These are phyloP conservation scores for Oncorhynchus clarkii DNA, from an alignment of 2,113 vertebrate genomes.

Conservation along the genomic window DNA sequence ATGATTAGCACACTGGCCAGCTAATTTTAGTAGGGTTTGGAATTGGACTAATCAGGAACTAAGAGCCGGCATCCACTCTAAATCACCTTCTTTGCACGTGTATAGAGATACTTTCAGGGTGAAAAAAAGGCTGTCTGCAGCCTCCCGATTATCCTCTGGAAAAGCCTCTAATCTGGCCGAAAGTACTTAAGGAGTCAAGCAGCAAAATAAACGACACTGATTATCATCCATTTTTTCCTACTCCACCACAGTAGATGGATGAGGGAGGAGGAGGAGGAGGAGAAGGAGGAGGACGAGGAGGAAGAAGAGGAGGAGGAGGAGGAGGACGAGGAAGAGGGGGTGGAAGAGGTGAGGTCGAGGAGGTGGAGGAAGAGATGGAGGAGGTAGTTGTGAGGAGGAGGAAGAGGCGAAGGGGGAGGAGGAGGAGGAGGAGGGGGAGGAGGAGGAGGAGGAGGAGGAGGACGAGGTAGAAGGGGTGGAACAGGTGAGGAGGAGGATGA, in stretches of 20 bases:
- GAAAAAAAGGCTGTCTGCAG: slow-evolving; percentile 81
- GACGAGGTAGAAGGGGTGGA: not conserved
- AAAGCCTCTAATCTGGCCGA: slow-evolving; percentile 84
- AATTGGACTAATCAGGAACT: slow-evolving; percentile 82
- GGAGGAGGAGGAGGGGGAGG: not conserved
- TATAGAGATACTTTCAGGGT: slow-evolving; percentile 74
- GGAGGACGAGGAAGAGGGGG: not conserved
- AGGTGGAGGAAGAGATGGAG: not conserved
- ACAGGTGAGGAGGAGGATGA: not conserved
- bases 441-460: not conserved
- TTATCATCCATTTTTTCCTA: slow-evolving; percentile 70
- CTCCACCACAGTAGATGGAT: slow-evolving; percentile 36
- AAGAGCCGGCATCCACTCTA: slow-evolving; percentile 78
- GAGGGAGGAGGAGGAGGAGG: not conserved
- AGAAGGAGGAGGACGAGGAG: slow-evolving; percentile 6
- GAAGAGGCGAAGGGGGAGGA: not conserved
- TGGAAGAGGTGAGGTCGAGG: not conserved
- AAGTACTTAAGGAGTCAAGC: slow-evolving; percentile 85
- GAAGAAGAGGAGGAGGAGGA: not conserved
- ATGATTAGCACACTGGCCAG: slow-evolving; percentile 79
- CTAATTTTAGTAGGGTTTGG: slow-evolving; percentile 81
- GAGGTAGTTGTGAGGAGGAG: not conserved
- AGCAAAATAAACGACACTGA: slow-evolving; percentile 88
- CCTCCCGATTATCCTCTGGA: slow-evolving; percentile 80
- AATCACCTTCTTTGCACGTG: slow-evolving; percentile 68